Evolutionary conservation across 64 coral and sea anemone genomes (phyloP), one percentile per base, ranked within the genome.

Genomic region (Pachyseris speciosa): DNA sequence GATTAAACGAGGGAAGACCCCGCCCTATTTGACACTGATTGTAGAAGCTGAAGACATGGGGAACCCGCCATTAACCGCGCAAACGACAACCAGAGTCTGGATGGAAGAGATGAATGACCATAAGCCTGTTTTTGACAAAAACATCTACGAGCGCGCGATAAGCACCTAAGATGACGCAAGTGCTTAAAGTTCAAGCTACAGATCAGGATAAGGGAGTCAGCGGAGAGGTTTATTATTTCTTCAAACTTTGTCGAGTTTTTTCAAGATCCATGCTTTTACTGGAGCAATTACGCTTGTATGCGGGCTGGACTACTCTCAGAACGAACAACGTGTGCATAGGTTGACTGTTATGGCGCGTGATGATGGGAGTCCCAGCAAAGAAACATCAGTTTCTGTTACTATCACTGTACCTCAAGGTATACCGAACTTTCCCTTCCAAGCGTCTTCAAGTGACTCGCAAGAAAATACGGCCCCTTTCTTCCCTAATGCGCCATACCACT

Each of bases 21-120:
- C 30, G 6, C 44, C 80, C 26, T 72, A 31, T 20, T 90, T 97
- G 12, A 84, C 81, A 5, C 22, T 97, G 37, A 72, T 55, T 40
- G 95, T 97, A 0, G 78, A 84, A 19, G 95, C 91, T 16, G 87
- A 90, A 64, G 95, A 97, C 24, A 84, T 79, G 29, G 91, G 95
- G 1, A 78, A 8, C 1, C 95, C 95, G 17, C 60, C 84, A 71
- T 64, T 59, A 22, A 79, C 76, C 15, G 79, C 79, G 4, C 50
- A 59, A 0, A 69, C 95, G 13, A 53, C 75, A 19, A 85, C 94
- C 27, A 50, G 60, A 30, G 60, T 97, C 16, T 47, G 4, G 20
- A 48, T 97, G 10, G 60, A 84, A 86, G 78, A 92, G n/a, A 49
- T 65, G 5, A 97, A 97, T 68, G 78, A 90, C 26, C 27, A 86